Conservation (phyloP, 2,113 vertebrate species). For the Dromaius novaehollandiae region DNA sequence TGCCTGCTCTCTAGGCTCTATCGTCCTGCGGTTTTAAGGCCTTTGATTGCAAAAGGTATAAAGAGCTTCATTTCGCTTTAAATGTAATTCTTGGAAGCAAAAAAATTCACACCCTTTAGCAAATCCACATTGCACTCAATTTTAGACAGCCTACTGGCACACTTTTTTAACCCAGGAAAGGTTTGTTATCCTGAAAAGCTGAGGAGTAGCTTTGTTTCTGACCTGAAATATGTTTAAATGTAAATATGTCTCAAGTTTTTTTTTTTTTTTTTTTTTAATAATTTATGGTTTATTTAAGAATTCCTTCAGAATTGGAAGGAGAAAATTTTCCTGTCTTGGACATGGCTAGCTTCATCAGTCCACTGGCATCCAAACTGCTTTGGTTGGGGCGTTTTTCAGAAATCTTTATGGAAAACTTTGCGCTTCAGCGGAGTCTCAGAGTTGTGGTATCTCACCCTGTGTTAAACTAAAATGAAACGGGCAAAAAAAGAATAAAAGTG, state of each 20-base stretch:
- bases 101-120: background rate
- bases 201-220: background rate
- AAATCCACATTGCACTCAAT: background rate
- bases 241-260: background rate
- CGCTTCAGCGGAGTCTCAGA: accelerated
- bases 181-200: background rate
- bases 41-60: background rate
- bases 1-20: background rate
- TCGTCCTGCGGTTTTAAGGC: background rate
- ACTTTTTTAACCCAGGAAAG: background rate
- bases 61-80: background rate
- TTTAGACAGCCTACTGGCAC: background rate
- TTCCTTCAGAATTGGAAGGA: background rate
- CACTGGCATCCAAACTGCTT: background rate
- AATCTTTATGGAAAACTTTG: background rate
- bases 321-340: background rate
- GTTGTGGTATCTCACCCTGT: background rate
- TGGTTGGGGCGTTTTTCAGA: background rate
- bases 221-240: background rate
- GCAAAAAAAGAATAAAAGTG: background rate
- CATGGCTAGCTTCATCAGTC: background rate
- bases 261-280: background rate
- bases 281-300: background rate
- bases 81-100: background rate
- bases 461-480: background rate